phyloP scores from a whole-genome alignment of 1,140 invertebrate genomes.

The Achroia grisella region DNA sequence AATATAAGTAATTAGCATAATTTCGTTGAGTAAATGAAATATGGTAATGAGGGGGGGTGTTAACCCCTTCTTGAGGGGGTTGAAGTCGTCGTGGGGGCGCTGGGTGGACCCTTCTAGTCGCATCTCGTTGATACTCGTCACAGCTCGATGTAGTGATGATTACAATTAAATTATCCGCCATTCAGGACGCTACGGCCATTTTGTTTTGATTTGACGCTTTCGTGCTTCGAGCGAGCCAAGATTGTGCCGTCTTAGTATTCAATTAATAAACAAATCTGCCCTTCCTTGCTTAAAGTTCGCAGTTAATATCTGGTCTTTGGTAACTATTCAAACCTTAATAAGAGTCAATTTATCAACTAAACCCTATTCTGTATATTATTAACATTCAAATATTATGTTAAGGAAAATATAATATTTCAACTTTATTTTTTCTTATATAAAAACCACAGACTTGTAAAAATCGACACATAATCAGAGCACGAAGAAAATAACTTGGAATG shows the following conservation, averaged over 20 bases:
- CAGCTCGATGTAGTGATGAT: slow-evolving; percentile 65
- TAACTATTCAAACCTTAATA: too few relatives aligned
- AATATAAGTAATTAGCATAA: slow-evolving; percentile 74
- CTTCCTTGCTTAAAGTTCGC: too few relatives aligned
- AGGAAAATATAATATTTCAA: too few relatives aligned
- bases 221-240: not conserved
- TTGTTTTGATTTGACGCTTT: slow-evolving; percentile 51
- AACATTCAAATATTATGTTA: too few relatives aligned
- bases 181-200: slow-evolving; percentile 40
- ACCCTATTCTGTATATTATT: too few relatives aligned
- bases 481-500: too few relatives aligned
- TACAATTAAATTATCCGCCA: slow-evolving; percentile 66
- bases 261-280: slow-evolving; percentile 57
- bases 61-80: slow-evolving; percentile 52
- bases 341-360: too few relatives aligned
- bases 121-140: slow-evolving; percentile 67
- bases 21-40: slow-evolving; percentile 74
- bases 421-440: too few relatives aligned
- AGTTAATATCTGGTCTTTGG: too few relatives aligned
- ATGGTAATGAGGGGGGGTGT: slow-evolving; percentile 67
- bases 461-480: too few relatives aligned
- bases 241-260: slow-evolving; percentile 18
- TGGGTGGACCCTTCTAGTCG: slow-evolving; percentile 50
- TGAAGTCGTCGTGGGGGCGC: slow-evolving; percentile 19
- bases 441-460: too few relatives aligned